phyloP scores from a whole-genome alignment of 1,140 invertebrate genomes.

The Leguminivora glycinivorella region DNA sequence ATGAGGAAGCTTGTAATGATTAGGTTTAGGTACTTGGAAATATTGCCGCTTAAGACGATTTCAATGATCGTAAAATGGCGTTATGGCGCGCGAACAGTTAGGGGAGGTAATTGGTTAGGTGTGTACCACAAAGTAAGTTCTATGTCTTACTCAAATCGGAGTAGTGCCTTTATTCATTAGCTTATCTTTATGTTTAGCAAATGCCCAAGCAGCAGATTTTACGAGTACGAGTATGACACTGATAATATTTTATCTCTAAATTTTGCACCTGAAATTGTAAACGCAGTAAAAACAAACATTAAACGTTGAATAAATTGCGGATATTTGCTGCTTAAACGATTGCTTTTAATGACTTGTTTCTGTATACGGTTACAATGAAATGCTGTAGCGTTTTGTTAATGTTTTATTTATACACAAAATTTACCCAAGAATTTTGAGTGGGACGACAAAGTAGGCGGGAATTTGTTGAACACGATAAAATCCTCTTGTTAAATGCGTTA shows the following conservation, averaged over 20 bases:
- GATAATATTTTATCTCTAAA: conserved; percentile 1
- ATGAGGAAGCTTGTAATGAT: conserved; percentile 40
- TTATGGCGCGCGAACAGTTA: conserved; percentile 13
- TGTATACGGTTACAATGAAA: neutral
- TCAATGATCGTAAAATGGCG: conserved; percentile 11
- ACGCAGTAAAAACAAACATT: conserved; percentile 1
- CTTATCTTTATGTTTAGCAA: neutral
- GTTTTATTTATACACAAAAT: neutral
- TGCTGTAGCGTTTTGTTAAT: neutral
- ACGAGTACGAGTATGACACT: too few species aligned
- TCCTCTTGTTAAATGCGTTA: neutral
- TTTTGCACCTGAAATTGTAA: neutral
- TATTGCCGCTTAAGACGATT: conserved; percentile 19
- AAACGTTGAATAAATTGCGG: conserved; percentile 1
- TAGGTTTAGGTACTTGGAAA: conserved; percentile 31
- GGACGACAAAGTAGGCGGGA: neutral
- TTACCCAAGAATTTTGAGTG: neutral
- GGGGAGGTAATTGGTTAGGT: neutral
- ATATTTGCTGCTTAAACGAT: neutral
- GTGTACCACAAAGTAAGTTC: neutral
- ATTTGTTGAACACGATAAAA: neutral
- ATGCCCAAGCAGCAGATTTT: neutral
- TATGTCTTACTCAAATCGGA: neutral
- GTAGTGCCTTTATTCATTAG: neutral
- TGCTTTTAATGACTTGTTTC: conserved; percentile 4